Percentiles rank a stretch among this genome's conserved stretches.
Evolutionary conservation across 2,113 vertebrate species (phyloP).

Genomic region (Cephalopholis sonnerati): DNA sequence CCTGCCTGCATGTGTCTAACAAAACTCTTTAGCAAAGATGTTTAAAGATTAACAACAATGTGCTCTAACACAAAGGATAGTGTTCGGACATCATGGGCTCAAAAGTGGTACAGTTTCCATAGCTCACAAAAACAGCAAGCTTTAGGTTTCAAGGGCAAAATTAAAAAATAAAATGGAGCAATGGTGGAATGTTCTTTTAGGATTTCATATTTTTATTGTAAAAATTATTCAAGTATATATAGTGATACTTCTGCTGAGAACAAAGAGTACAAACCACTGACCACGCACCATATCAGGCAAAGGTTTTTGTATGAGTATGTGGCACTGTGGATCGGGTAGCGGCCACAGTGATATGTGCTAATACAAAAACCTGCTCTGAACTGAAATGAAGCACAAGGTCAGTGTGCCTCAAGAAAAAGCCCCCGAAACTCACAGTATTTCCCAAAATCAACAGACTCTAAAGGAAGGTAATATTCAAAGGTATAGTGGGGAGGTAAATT

Average conservation of each 20-base stretch:
- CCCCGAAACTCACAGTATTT: not conserved
- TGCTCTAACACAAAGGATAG: too few species aligned
- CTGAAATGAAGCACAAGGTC: too few species aligned
- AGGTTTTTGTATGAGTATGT: not conserved
- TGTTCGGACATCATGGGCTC: not conserved
- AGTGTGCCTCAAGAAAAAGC: not conserved
- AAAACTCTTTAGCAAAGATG: not conserved
- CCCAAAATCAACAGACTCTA: accelerated
- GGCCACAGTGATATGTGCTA: too few species aligned
- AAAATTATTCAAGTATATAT: not conserved
- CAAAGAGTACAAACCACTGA: too few species aligned
- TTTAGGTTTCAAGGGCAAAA: too few species aligned
- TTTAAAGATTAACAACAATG: too few species aligned
- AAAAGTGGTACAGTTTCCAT: not conserved
- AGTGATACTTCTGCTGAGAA: not conserved
- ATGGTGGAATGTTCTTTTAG: not conserved
- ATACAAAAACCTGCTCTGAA: too few species aligned
- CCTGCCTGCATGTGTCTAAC: not conserved
- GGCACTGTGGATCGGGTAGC: too few species aligned
- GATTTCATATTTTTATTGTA: too few species aligned
- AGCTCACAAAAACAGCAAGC: too few species aligned
- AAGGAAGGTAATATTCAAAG: not conserved
- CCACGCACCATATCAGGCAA: too few species aligned
- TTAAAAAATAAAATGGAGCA: too few species aligned
- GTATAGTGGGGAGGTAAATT: not conserved